phyloP scores from a whole-genome alignment of 2,113 vertebrate genomes.

The Leptobrachium ailaonicum region DNA sequence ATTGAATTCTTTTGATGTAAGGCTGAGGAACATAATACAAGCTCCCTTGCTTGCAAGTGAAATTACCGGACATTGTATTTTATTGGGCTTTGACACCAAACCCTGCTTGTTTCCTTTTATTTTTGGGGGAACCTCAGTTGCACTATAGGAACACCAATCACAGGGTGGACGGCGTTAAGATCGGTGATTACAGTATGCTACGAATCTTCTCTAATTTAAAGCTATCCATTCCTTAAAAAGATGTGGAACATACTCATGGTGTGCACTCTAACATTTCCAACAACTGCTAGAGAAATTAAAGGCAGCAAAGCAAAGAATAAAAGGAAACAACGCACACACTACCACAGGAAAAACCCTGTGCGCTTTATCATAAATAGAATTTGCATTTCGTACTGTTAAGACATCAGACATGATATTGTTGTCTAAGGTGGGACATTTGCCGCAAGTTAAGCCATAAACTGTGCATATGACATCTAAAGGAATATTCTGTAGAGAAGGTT shows the following conservation, averaged over 20 bases:
- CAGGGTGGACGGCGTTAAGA: not conserved
- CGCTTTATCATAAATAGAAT: too few relatives aligned
- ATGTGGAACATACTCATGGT: conserved; percentile 24
- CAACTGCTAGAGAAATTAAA: conserved; percentile 23
- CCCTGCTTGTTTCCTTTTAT: not conserved
- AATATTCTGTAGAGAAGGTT: too few relatives aligned
- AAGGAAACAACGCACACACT: too few relatives aligned
- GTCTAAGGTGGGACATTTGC: too few relatives aligned
- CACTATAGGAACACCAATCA: not conserved
- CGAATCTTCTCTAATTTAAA: conserved; percentile 33
- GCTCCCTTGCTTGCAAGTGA: not conserved
- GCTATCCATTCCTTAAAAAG: conserved; percentile 6
- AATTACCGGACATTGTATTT: not conserved
- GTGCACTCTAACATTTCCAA: conserved; percentile 1
- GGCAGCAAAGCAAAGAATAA: not conserved
- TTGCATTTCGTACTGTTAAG: too few relatives aligned
- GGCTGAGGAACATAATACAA: conserved; percentile 3
- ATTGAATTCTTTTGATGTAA: not conserved
- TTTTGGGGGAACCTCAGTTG: not conserved
- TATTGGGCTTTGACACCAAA: not conserved
- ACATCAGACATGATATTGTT: too few relatives aligned
- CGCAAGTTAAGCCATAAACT: too few relatives aligned
- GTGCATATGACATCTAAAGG: too few relatives aligned
- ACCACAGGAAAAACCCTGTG: too few relatives aligned
- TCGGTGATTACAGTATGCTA: conserved; percentile 3